Percentiles rank a stretch among this genome's conserved stretches.
These are phyloP conservation scores for Parazoanthus atlanticus DNA, from an alignment of 92 coral and sea anemone genomes.

Conservation along the genomic window DNA sequence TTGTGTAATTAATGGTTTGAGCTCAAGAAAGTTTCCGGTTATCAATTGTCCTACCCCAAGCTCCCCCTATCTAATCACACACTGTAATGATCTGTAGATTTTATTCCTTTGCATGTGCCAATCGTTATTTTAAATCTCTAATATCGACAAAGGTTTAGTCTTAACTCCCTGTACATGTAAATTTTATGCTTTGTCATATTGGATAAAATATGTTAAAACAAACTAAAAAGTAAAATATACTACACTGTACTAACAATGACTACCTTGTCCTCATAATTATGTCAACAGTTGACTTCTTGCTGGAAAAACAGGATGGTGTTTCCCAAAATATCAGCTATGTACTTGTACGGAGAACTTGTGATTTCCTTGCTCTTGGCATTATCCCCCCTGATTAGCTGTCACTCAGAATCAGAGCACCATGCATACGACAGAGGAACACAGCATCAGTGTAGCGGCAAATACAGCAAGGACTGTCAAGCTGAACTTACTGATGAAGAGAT, in stretches of 20 bases:
- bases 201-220: too few relatives aligned
- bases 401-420: conserved; percentile 39
- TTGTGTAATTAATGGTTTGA: background rate
- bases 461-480: conserved; percentile 54
- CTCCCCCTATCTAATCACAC: background rate
- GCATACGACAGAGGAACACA: background rate
- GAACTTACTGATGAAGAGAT: conserved; percentile 72
- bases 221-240: too few relatives aligned
- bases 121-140: too few relatives aligned
- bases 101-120: too few relatives aligned
- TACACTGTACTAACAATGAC: background rate
- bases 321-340: background rate
- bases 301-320: background rate
- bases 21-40: background rate
- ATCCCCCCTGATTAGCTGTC: background rate
- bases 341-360: background rate
- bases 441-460: conserved; percentile 47
- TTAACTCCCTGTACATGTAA: too few relatives aligned
- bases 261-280: background rate
- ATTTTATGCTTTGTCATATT: too few relatives aligned
- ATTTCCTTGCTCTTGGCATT: background rate
- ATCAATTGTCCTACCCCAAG: too few relatives aligned
- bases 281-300: background rate
- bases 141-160: too few relatives aligned
- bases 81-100: too few relatives aligned